Conservation (phyloP, 2,797 vertebrate genomes). For the Novumbra hubbsi region DNA sequence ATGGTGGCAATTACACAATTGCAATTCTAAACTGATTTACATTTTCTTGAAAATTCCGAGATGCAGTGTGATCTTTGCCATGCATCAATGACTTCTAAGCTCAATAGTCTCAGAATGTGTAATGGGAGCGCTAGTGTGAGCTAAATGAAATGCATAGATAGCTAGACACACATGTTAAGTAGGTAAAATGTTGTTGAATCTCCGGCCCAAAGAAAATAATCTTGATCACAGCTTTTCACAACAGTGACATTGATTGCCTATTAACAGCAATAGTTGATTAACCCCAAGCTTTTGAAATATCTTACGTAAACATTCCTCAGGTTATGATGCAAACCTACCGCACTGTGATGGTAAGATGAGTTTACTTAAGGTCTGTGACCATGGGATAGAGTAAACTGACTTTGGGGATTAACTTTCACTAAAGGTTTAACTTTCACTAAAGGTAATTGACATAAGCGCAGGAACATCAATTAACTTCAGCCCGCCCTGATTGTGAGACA, state of each 20-base stretch:
- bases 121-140: not conserved
- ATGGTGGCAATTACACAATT: too few relatives aligned
- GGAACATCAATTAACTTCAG: too few relatives aligned
- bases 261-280: not conserved
- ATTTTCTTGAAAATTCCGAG: too few relatives aligned
- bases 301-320: not conserved
- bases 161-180: not conserved
- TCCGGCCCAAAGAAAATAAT: constrained; percentile 2
- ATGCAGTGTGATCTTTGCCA: too few relatives aligned
- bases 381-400: not conserved
- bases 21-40: too few relatives aligned
- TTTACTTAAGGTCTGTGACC: not conserved
- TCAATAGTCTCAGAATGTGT: not conserved
- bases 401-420: not conserved
- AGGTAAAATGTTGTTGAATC: not conserved
- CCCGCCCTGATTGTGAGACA: too few relatives aligned
- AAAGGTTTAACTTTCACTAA: not conserved
- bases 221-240: not conserved
- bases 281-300: not conserved
- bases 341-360: not conserved
- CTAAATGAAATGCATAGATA: not conserved
- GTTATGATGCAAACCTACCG: not conserved
- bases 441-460: not conserved
- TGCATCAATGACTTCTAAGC: not conserved
- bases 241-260: not conserved